phyloP scores from a whole-genome alignment of 2,797 vertebrate species.

The Holocentrus rufus region DNA sequence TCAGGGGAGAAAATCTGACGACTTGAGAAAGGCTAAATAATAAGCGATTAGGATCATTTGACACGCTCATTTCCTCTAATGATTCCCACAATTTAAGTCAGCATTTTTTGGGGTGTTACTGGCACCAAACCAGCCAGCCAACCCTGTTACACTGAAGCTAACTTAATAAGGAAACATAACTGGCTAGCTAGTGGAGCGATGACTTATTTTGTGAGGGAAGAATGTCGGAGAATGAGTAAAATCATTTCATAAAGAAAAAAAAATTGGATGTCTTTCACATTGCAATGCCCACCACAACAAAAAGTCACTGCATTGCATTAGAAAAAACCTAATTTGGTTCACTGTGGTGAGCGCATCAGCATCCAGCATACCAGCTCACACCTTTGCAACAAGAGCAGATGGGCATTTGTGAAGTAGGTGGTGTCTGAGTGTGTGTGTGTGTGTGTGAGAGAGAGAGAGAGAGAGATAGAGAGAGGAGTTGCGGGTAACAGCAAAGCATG shows the following conservation, averaged over 20 bases:
- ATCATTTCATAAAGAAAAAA: too few relatives aligned
- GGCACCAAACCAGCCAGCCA: background rate
- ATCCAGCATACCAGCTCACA: background rate
- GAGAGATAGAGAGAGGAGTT: conserved; percentile 4
- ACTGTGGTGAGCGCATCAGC: background rate
- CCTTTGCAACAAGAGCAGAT: conserved; percentile 8
- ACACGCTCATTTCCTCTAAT: conserved; percentile 14
- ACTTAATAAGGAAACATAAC: conserved; percentile 12
- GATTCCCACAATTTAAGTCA: background rate
- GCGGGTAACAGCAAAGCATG: conserved; percentile 25
- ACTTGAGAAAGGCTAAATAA: conserved; percentile 15
- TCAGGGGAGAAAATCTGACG: background rate
- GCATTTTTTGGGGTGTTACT: conserved; percentile 4
- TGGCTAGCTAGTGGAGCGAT: conserved; percentile 4
- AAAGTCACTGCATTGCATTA: background rate
- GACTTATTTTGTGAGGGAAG: background rate
- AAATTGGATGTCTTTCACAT: too few relatives aligned
- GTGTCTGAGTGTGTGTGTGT: conserved; percentile 2
- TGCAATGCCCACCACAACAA: background rate
- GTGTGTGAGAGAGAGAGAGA: conserved; percentile 6
- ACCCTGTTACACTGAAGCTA: conserved; percentile 5
- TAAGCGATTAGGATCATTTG: conserved; percentile 23
- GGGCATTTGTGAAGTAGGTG: background rate
- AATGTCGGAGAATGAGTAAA: too few relatives aligned
- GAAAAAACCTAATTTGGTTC: background rate